Evolutionary conservation across 2,797 vertebrate genomes (phyloP), one percentile per base, ranked within the genome.

Genomic region (Euthynnus affinis): DNA sequence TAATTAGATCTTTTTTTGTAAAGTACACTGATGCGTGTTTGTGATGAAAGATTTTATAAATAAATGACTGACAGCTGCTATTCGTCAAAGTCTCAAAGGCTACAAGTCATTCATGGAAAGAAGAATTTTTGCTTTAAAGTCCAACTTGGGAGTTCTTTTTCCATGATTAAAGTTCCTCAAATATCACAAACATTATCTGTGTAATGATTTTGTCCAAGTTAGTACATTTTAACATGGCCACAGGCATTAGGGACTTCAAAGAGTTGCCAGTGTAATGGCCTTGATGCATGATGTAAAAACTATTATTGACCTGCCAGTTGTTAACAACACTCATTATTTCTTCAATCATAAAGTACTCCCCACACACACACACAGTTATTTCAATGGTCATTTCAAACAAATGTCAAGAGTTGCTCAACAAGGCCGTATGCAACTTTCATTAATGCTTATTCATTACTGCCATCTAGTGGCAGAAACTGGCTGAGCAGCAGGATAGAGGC

Each of bases 401-500:
- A 66, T n/a, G 42, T 58, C 46, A 7, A 70, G 18, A 60, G 71
- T 52, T 61, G 37, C 44, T 72, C 23, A n/a, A 59, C 22, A n/a
- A 59, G 49, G 46, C n/a, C 42, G 23, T n/a, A 9, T 42, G 17
- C 17, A 74, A 56, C 59, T 5, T 56, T 25, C 59, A 37, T 20
- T 29, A 74, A 66, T 22, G 53, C 84, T 89, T 75, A 89, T 84
- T 82, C 85, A 57, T 83, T 25, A 80, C 83, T 91, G 93, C 93
- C 95, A 94, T 90, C 95, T 95, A 94, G 93, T 94, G 95, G 93
- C 29, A 14, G 9, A 56, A 74, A 18, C 6, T 42, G 52, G 74
- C 34, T 17, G 25, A 17, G 82, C 77, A 76, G 55, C 51, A 74
- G 9, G 25, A 34, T 22, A 5, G 15, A 67, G 25, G 13, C 6